Percentiles rank a stretch among this genome's conserved stretches.
Conservation (phyloP, 2,888 invertebrate species). For the Scaptodrosophila latifasciaeformis region DNA sequence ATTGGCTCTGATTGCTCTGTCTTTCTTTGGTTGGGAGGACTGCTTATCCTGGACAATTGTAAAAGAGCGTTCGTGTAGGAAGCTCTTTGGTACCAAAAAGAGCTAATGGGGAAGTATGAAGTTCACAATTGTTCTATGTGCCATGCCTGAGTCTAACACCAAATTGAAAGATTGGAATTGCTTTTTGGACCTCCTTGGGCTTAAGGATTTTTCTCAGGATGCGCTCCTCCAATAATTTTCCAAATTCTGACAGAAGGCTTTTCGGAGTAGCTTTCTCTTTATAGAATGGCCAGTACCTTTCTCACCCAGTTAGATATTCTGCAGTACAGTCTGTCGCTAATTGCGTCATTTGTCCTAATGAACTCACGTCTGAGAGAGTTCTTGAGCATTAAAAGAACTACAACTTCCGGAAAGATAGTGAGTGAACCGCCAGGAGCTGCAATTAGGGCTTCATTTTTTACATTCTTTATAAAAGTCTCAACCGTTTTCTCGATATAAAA, state of each 20-base stretch:
- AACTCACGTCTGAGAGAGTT: too few relatives aligned
- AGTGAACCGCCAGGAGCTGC: too few relatives aligned
- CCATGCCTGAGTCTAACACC: constrained; percentile 9
- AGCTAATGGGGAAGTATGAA: constrained; percentile 4
- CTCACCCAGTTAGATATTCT: too few relatives aligned
- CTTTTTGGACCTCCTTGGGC: background rate
- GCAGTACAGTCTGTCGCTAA: too few relatives aligned
- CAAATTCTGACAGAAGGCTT: background rate
- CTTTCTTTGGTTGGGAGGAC: background rate
- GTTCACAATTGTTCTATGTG: constrained; percentile 4
- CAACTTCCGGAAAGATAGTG: too few relatives aligned
- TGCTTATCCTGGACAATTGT: background rate
- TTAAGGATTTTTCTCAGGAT: background rate
- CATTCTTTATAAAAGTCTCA: too few relatives aligned
- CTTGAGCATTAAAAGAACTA: too few relatives aligned
- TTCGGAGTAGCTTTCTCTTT: too few relatives aligned
- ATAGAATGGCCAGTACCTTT: too few relatives aligned
- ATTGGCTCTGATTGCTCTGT: background rate
- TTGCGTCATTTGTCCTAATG: too few relatives aligned
- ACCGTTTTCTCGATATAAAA: too few relatives aligned
- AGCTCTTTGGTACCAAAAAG: background rate
- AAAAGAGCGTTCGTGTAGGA: background rate
- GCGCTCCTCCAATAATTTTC: constrained; percentile 5
- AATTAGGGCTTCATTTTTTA: too few relatives aligned
- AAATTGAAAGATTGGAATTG: constrained; percentile 9